Conservation (phyloP, 2,113 vertebrate genomes). For the Aleadryas rufinucha region DNA sequence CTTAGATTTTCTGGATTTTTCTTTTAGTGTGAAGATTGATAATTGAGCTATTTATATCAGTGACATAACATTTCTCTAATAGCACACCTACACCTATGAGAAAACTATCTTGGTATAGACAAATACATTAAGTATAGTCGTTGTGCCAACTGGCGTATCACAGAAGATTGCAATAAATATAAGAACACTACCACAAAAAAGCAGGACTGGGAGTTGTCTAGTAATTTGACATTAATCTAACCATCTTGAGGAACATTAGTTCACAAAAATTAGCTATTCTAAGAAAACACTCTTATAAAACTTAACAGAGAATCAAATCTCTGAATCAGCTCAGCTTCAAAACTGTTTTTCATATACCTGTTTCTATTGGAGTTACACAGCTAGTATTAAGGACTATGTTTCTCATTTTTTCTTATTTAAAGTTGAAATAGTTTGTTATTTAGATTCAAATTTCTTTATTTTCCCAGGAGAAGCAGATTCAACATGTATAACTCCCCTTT, state of each 20-base stretch:
- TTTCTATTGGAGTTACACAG: neutral
- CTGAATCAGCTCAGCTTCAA: neutral
- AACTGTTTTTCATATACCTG: neutral
- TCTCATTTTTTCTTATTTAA: neutral
- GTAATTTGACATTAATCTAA: neutral
- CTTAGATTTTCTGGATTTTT: neutral
- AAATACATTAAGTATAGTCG: neutral
- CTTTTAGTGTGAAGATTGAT: neutral
- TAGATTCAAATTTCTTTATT: neutral
- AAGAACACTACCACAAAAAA: neutral
- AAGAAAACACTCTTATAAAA: neutral
- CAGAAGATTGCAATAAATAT: neutral
- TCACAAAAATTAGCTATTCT: neutral
- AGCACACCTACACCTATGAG: neutral
- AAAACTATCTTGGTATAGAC: neutral
- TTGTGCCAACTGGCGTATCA: neutral
- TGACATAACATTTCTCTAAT: neutral
- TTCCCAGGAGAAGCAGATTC: neutral
- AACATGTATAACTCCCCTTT: neutral
- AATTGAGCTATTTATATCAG: neutral
- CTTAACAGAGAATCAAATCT: neutral
- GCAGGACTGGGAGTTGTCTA: neutral
- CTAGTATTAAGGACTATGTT: neutral
- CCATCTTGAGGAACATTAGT: neutral
- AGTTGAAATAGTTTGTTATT: neutral